Base-by-base conservation (phyloP, 1,140 invertebrate genomes). In the Drosophila kanapiae region DNA sequence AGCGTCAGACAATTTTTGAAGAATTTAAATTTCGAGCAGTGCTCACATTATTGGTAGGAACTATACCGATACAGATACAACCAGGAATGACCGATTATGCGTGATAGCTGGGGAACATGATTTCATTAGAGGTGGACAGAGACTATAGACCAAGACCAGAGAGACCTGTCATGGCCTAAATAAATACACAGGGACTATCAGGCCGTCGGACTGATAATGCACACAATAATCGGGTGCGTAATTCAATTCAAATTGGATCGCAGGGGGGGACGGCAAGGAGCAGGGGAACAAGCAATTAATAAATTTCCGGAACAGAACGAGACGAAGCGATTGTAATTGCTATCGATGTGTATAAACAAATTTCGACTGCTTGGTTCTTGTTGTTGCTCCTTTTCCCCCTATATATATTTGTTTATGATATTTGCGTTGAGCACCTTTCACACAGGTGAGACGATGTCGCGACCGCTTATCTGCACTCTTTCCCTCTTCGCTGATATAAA, bases 311-410 rank as follows among this genome's bases (percentile, higher is more conserved):
- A 74, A 74, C 37, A 35, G 29, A 71, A 14, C 18, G 27, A 13
- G 53, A 49, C 53, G 43, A 9, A 71, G 35, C n/a, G 54, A 74
- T 42, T 74, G 70, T 74, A 74, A 74, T 74, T 72, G 68, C 70
- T 72, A 74, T 74, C 70, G 70, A 57, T 49, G 68, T 49, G 68
- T 72, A 43, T 74, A 74, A 74, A 72, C 68, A 74, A 74, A 74
- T 72, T 72, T 74, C 29, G 31, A 35, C 33, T 37, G 33, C 13
- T 38, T 31, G 33, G 33, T 16, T 31, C 38, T 59, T 60, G 43
- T 68, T 68, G 43, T 47, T 65, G n/a, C n/a, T n/a, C n/a, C n/a
- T n/a, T n/a, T n/a, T 42, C 48, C 35, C 35, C 33, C 14, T 6
- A 3, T 8, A n/a, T 27, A 38, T 74, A 72, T 74, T 72, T 74